Conservation (phyloP, 2,888 invertebrate species). For the Strigamia crassipes region DNA sequence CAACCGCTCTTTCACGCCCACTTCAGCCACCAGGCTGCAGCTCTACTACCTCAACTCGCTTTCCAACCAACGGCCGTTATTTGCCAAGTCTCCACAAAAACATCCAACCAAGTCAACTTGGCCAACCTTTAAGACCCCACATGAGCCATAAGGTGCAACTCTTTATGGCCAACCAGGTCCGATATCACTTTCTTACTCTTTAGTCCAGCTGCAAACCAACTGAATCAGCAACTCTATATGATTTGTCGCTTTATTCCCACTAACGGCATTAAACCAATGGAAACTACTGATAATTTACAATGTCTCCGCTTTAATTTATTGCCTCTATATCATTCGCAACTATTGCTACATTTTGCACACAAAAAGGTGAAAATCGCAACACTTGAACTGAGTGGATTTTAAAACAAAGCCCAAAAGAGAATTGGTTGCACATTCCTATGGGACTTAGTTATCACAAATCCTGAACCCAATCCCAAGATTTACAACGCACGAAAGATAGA, state of each 20-base stretch:
- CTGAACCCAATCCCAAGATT: conserved; percentile 16
- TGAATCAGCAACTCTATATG: conserved; percentile 17
- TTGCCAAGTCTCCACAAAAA: conserved; percentile 13
- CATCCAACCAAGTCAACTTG: conserved; percentile 16
- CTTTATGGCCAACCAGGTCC: conserved; percentile 25
- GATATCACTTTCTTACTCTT: conserved; percentile 33
- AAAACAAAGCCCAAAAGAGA: conserved; percentile 20
- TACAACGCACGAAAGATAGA: neutral
- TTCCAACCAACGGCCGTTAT: conserved; percentile 34
- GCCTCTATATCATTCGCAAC: neutral
- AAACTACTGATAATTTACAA: neutral
- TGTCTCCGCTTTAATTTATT: neutral
- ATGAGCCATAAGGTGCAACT: conserved; percentile 42
- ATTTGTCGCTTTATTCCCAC: conserved; percentile 28
- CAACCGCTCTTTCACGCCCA: conserved; percentile 35
- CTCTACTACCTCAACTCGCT: neutral
- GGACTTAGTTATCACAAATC: conserved; percentile 40
- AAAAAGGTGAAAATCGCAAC: neutral
- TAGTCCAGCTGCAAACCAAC: neutral
- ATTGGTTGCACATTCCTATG: conserved; percentile 32
- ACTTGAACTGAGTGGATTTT: conserved; percentile 15
- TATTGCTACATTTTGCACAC: neutral
- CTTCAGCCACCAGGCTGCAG: conserved; percentile 36
- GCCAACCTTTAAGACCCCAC: conserved; percentile 35
- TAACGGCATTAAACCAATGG: neutral